A percentile compares a stretch with the other conserved stretches of the same genome.
phyloP scores from a whole-genome alignment of 2,797 vertebrate genomes.

The Strix occidentalis region DNA sequence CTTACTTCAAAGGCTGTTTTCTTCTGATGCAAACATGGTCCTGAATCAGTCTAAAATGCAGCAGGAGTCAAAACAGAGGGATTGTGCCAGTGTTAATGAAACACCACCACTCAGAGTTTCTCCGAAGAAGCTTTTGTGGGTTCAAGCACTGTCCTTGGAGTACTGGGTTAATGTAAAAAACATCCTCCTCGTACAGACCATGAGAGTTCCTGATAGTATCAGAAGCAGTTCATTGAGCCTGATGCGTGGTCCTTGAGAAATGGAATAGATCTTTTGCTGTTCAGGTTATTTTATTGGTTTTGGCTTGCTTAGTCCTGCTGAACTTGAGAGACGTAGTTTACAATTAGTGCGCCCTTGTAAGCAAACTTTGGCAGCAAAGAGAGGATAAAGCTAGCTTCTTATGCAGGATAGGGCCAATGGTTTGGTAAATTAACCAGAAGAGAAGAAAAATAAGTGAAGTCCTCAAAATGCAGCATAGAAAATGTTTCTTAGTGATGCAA shows the following conservation, averaged over 20 bases:
- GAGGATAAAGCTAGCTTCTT: neutral
- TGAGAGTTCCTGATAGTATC: neutral
- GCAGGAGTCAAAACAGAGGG: neutral
- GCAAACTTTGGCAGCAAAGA: neutral
- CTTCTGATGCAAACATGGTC: neutral
- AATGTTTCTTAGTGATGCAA: slow-evolving; percentile 4
- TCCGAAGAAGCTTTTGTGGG: slow-evolving; percentile 59
- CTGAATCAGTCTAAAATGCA: neutral
- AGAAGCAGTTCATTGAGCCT: neutral
- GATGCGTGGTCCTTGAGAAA: neutral
- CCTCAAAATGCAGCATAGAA: slow-evolving; percentile 3
- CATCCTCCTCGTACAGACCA: neutral
- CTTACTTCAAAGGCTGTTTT: neutral
- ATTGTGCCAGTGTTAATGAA: slow-evolving; percentile 40
- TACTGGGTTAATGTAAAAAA: slow-evolving; percentile 46
- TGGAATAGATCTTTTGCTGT: neutral
- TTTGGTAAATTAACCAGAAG: neutral
- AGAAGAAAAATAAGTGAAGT: neutral
- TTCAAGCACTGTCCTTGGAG: neutral
- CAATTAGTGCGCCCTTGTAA: neutral
- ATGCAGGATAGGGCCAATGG: neutral
- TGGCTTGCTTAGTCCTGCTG: neutral
- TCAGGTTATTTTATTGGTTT: neutral
- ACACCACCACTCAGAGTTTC: slow-evolving; percentile 67
- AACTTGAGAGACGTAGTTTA: neutral